These are phyloP conservation scores for Tillus elongatus DNA, from an alignment of 2,888 invertebrate species.

Conservation along the genomic window DNA sequence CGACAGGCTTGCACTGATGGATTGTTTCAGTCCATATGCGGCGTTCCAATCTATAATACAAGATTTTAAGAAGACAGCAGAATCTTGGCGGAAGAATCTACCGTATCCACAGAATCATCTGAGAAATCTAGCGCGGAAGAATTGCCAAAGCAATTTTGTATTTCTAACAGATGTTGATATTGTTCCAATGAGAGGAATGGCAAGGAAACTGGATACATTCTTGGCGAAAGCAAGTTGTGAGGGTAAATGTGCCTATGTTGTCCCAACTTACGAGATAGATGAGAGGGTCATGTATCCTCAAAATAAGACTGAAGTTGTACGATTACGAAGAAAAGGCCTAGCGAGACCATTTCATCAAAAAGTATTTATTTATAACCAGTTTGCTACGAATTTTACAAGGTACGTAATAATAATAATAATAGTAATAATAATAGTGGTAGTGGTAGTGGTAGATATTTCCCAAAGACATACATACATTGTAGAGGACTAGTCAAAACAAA, in stretches of 20 bases:
- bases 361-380: constrained; percentile 87
- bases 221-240: constrained; percentile 48
- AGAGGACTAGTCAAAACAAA: background rate
- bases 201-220: constrained; percentile 61
- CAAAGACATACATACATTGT: background rate
- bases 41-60: constrained; percentile 41
- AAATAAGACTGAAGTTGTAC: constrained; percentile 70
- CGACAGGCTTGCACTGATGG: constrained; percentile 38
- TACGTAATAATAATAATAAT: constrained; percentile 37
- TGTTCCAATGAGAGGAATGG: constrained; percentile 67
- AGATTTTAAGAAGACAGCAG: constrained; percentile 43
- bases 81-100: constrained; percentile 63
- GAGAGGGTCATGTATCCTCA: constrained; percentile 66
- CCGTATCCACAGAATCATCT: constrained; percentile 86
- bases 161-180: constrained; percentile 85
- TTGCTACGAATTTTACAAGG: constrained; percentile 83
- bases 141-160: constrained; percentile 70
- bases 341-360: constrained; percentile 86
- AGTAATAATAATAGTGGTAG: constrained; percentile 5
- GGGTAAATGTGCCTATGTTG: constrained; percentile 71
- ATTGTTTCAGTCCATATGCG: constrained; percentile 62
- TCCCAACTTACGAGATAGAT: constrained; percentile 84
- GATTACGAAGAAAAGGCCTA: constrained; percentile 66
- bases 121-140: constrained; percentile 76
- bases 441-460: background rate